Conservation (phyloP, 2,113 vertebrate species). For the Neotoma lepida region DNA sequence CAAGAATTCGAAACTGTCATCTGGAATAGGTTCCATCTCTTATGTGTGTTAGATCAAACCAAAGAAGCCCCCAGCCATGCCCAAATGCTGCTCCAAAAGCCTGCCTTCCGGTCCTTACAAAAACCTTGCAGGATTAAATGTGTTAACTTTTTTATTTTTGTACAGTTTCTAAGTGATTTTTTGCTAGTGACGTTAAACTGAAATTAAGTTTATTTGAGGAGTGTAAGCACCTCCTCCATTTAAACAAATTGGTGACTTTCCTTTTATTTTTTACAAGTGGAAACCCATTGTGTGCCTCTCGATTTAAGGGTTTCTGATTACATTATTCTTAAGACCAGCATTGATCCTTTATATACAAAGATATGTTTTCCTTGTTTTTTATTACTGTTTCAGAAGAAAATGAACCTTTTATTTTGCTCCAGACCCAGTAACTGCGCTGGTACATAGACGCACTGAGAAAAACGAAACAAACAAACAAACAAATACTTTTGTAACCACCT, state of each 20-base stretch:
- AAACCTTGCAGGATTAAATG: constrained; percentile 92
- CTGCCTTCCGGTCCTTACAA: constrained; percentile 98
- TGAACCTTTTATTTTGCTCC: constrained; percentile 96
- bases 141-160: constrained; percentile 92
- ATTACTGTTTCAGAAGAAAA: constrained; percentile 94
- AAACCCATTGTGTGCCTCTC: constrained; percentile 99
- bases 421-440: constrained; percentile 98
- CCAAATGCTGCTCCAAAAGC: constrained; percentile 98
- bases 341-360: constrained; percentile 99
- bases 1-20: constrained; percentile 83
- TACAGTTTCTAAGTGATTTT: constrained; percentile 96
- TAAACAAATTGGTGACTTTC: constrained; percentile 89
- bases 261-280: constrained; percentile 89
- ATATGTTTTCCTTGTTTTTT: constrained; percentile 93
- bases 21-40: constrained; percentile 93
- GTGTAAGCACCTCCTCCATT: constrained; percentile 83
- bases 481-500: constrained; percentile 91
- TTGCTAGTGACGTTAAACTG: constrained; percentile 92
- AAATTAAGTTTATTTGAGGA: constrained; percentile 93
- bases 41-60: constrained; percentile 95
- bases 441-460: constrained; percentile 99
- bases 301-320: constrained; percentile 98
- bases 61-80: constrained; percentile 99
- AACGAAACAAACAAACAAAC: constrained; percentile 70
- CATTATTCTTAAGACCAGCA: constrained; percentile 98